Evolutionary conservation across 2,888 invertebrate species (phyloP), one percentile per base, ranked within the genome.

Genomic region (Rotaria magnacalcarata): DNA sequence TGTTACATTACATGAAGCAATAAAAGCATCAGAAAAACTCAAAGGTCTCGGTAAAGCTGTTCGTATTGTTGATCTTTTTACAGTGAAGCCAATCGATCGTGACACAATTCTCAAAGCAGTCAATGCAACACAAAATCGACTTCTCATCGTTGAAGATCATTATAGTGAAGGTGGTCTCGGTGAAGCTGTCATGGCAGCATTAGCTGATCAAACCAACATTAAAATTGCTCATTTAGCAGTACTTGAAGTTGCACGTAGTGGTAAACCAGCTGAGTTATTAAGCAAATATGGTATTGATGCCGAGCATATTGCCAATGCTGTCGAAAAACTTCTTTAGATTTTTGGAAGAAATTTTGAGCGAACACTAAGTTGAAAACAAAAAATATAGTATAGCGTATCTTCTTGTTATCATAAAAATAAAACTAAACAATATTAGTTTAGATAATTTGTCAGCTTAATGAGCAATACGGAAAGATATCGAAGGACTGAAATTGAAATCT

Each of bases 141-240:
- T 99, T 86, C 91, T 99, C 85, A 96, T 96, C 58, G 96, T 97
- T 0, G 99, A 99, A 91, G 99, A 99, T 91, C 99, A 99, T 92
- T 99, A 99, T 91, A 94, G 94, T 88, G 95, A 95, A 91, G 97
- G 99, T 88, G 99, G 99, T 85, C 90, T 99, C 86, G 99, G 99
- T 87, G 98, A 99, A 91, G 97, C 98, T 34, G 97, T 98, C 16
- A 91, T 94, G 24, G 94, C 94, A 0, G 96, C 95, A 14, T 92
- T 96, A 87, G 93, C 95, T 2, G 91, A 93, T 88, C 93, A 94
- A 89, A 93, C 93, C 4, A 93, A 94, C 90, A 93, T 95, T 85
- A 89, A 94, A 3, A 94, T 96, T 86, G 94, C 94, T 89, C 94
- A 94, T 90, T 91, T 98, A 88, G 96, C 93, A 88, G 96, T 98